Evolutionary conservation across 37 sponge, comb jelly and placozoan species (phyloP), one percentile per base, ranked within the genome.

Genomic region (Hormiphora californensis): DNA sequence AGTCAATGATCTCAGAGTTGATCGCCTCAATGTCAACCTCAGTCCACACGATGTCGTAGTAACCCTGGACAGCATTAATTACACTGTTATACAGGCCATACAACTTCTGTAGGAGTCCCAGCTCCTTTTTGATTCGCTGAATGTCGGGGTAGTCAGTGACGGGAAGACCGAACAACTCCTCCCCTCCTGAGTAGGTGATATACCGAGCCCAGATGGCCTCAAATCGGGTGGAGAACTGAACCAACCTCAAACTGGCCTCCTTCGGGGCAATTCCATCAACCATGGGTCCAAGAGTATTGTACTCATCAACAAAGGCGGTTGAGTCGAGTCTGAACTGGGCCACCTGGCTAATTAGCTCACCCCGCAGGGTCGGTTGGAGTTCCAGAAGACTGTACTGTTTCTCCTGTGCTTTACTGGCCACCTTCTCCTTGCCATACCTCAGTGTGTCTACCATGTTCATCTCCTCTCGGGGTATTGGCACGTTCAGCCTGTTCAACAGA

Each of bases 1-100:
- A 97, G 27, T 97, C 98, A 40, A 92, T 73, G 53, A 97, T 87
- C 8, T 97, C 98, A 85, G 43, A 88, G 85, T 97, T 97, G 40
- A 97, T 97, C 61, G 93, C 93, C 57, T 97, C 95, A 89, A 92
- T 94, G 88, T 94, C 92, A 0, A 97, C 92, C 4, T 97, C 95
- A 23, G 90, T 90, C 98, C 98, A 97, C 34, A 89, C 89, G 22
- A 97, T 88, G 38, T 97, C 98, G 88, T 93, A 97, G 88, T 94
- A 97, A 40, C 95, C 89, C 54, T 94, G 91, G 28, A 97, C 73
- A 21, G 91, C 91, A 49, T 90, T 90, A 59, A 88, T 93, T 32
- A 97, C 98, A 23, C 88, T 89, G 86, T 92, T 94, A 59, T 93
- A 97, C 46, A 97, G 90, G 0, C 90, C 88, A 63, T 97, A 97